Conservation (phyloP, 1,140 invertebrate species). For the Aricia agestis region DNA sequence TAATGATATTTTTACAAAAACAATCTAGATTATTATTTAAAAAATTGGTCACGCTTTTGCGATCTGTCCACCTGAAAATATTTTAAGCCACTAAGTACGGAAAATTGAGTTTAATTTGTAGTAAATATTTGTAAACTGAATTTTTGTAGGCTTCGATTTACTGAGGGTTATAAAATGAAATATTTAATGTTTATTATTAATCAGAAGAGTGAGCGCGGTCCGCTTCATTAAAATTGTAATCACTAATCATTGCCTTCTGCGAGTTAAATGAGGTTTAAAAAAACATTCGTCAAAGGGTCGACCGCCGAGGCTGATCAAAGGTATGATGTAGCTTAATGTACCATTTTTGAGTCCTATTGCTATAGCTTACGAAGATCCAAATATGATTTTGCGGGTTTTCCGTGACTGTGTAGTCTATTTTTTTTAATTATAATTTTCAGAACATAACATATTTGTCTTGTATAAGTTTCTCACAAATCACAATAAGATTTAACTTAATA, state of each 20-base stretch:
- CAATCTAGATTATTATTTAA: no score
- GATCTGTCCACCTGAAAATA: no score
- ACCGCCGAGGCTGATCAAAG: background rate
- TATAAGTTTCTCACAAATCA: no score
- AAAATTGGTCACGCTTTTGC: no score
- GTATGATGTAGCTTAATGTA: background rate
- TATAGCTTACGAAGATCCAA: no score
- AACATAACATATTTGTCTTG: no score
- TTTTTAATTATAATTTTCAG: no score
- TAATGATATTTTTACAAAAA: no score
- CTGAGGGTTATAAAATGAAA: background rate
- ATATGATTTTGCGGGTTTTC: no score
- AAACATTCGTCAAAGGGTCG: slow-evolving; percentile 16
- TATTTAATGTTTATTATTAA: slow-evolving; percentile 14
- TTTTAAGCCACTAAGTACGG: no score
- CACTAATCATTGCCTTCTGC: background rate
- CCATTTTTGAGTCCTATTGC: background rate
- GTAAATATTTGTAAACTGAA: background rate
- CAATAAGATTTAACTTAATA: no score
- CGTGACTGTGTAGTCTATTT: no score
- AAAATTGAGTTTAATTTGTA: background rate
- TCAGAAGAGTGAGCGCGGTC: background rate
- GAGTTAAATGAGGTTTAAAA: slow-evolving; percentile 18
- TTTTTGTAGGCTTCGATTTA: background rate
- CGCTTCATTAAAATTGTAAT: slow-evolving; percentile 11